Percentiles rank a stretch among this genome's conserved stretches.
Conservation (phyloP, 2,797 vertebrate genomes). For the Falco columbarius region DNA sequence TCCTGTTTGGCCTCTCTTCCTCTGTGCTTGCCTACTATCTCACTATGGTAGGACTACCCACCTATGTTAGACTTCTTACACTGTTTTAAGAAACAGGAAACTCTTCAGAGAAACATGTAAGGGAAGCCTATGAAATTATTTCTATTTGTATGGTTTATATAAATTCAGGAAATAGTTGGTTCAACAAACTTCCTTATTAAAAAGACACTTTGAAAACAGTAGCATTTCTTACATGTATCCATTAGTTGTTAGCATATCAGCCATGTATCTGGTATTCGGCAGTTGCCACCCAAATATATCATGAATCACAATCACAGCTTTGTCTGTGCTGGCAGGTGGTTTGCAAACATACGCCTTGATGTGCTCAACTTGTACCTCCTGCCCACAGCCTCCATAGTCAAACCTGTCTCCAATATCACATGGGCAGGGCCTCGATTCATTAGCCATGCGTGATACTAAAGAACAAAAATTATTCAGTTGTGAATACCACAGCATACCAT, state of each 20-base stretch:
- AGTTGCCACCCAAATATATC: conserved; percentile 93
- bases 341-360: conserved; percentile 84
- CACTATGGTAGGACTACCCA: fast-evolving
- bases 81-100: background rate
- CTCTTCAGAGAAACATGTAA: background rate
- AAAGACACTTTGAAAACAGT: background rate
- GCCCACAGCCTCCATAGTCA: conserved; percentile 86
- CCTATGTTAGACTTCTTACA: background rate
- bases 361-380: conserved; percentile 87
- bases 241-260: conserved; percentile 87
- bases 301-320: conserved; percentile 89
- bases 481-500: background rate
- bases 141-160: background rate
- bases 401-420: conserved; percentile 88
- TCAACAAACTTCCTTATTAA: background rate
- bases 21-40: background rate
- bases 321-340: conserved; percentile 77
- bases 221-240: conserved; percentile 85
- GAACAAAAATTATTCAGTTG: background rate
- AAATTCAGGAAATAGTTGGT: background rate
- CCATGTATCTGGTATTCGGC: conserved; percentile 91
- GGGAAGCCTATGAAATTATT: background rate
- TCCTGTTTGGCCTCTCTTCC: background rate
- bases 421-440: conserved; percentile 86
- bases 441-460: conserved; percentile 82